A percentile compares a stretch with the other conserved stretches of the same genome.
These are phyloP conservation scores for Myoxocephalus aenaeus DNA, from an alignment of 2,797 vertebrate species.

Conservation along the genomic window DNA sequence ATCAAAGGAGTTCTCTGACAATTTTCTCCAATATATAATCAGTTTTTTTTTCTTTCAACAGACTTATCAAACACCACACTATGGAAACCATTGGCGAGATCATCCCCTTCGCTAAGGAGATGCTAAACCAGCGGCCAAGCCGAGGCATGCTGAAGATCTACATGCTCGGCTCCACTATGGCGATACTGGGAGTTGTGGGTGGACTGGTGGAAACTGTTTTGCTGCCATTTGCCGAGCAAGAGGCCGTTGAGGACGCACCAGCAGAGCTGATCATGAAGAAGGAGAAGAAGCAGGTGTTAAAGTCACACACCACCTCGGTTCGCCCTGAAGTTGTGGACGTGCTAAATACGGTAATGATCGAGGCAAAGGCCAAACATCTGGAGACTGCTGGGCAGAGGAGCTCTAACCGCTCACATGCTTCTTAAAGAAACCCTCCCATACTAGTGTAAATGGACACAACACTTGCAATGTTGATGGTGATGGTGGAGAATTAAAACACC, in stretches of 20 bases:
- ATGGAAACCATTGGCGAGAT: constrained; percentile 90
- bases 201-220: constrained; percentile 88
- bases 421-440: constrained; percentile 66
- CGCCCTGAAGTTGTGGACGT: constrained; percentile 44
- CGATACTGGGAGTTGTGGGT: constrained; percentile 86
- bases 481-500: constrained; percentile 42
- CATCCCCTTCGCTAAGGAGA: constrained; percentile 89
- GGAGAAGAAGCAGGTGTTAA: constrained; percentile 28
- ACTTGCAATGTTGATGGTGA: constrained; percentile 10
- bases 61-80: constrained; percentile 20
- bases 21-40: not conserved
- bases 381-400: constrained; percentile 59
- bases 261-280: constrained; percentile 27
- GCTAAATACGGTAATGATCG: constrained; percentile 33
- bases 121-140: constrained; percentile 85
- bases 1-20: not conserved
- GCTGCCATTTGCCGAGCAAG: constrained; percentile 81
- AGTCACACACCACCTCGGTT: constrained; percentile 34
- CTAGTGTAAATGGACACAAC: constrained; percentile 26
- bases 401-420: constrained; percentile 82
- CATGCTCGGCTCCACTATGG: constrained; percentile 90
- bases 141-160: constrained; percentile 87
- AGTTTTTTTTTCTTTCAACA: constrained; percentile 31
- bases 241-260: constrained; percentile 67
- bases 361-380: constrained; percentile 62